Conservation (phyloP, 2,888 invertebrate species). For the Exocentrus adspersus region DNA sequence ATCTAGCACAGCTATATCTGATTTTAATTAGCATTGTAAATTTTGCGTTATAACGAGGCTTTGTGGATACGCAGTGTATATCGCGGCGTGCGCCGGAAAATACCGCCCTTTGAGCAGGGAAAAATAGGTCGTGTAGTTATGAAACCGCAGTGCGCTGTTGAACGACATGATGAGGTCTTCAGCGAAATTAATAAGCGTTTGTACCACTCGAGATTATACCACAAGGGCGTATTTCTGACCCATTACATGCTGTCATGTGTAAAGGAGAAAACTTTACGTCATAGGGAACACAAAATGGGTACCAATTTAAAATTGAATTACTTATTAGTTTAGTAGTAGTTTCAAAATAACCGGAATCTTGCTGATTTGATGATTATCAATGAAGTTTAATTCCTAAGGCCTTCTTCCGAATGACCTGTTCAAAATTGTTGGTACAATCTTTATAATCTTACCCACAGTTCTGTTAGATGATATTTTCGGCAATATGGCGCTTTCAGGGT, state of each 20-base stretch:
- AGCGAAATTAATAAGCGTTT: not conserved
- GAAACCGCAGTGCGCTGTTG: slow-evolving; percentile 4
- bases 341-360: too few relatives aligned
- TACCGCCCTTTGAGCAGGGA: slow-evolving; percentile 11
- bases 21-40: slow-evolving; percentile 51
- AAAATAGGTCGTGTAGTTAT: slow-evolving; percentile 11
- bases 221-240: too few relatives aligned
- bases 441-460: slow-evolving; percentile 22
- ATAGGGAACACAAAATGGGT: too few relatives aligned
- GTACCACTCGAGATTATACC: too few relatives aligned
- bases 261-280: too few relatives aligned
- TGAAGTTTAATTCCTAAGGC: too few relatives aligned
- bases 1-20: slow-evolving; percentile 39
- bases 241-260: too few relatives aligned
- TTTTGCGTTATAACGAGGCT: slow-evolving; percentile 45
- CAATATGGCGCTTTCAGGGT: slow-evolving; percentile 3
- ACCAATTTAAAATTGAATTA: too few relatives aligned
- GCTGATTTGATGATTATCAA: too few relatives aligned
- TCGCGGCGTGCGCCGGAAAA: slow-evolving; percentile 3
- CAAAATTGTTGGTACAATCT: too few relatives aligned
- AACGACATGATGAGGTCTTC: not conserved
- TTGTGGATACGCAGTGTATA: slow-evolving; percentile 44
- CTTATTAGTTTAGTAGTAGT: too few relatives aligned
- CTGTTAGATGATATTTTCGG: slow-evolving; percentile 11
- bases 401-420: too few relatives aligned